Base-by-base conservation (phyloP, 2,797 vertebrate genomes). In the Limnodromus scolopaceus region DNA sequence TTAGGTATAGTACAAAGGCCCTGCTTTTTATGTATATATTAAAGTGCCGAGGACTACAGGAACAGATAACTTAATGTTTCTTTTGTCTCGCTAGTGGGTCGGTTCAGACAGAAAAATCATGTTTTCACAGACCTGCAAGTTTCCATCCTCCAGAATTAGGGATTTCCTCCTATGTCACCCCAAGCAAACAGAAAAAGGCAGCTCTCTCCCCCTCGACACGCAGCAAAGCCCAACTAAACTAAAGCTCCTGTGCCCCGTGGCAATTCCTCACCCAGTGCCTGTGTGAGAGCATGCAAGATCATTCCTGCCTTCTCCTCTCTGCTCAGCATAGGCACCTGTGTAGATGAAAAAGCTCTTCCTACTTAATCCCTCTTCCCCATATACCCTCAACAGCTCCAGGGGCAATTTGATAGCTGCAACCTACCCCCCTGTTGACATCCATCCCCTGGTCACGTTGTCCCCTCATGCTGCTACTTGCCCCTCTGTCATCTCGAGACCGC, bases 1-100 rank as follows among this genome's bases (percentile, higher is more conserved):
- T 97, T 96, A 97, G 81, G 83, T 92, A 65, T 72, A 94, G 72
- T 96, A 93, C 95, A 97, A 96, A 95, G 81, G 89, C 65, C 74
- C 76, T 84, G 92, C 84, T 96, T 96, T 96, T 91, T 94, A 96
- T 95, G 74, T 95, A 64, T 94, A 60, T 97, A 87, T 93, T 94
- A 89, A 94, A 94, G 92, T 87, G 84, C 81, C 4, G 6, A 84
- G 84, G 84, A 96, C 80, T 93, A 91, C 68, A 64, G 84, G 77
- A 94, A 84, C 49, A 90, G 95, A 94, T 95, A 96, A 95, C 78
- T 94, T 92, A 82, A 91, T 75, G 75, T 61, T 96, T 91, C 94
- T 95, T 96, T 97, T 93, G 90, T 97, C 90, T 96, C 3, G 2
- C 93, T 94, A 39, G 72, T 80, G 84, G 89, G 54, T 88, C 24